Base-by-base conservation (phyloP, 92 coral and sea anemone genomes). In the Zoanthus gigantus region DNA sequence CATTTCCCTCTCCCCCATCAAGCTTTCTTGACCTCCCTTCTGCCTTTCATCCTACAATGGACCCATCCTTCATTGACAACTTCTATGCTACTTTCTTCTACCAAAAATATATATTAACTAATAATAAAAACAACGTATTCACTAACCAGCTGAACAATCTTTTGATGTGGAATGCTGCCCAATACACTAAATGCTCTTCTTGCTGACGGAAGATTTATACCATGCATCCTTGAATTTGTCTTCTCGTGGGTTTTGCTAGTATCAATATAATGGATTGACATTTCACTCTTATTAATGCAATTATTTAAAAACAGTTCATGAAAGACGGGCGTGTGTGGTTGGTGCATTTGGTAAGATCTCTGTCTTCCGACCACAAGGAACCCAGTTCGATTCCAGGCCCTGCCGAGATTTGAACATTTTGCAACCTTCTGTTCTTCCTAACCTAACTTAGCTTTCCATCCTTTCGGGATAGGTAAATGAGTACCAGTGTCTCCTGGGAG, bases 201-300 rank as follows among this genome's bases (percentile, higher is more conserved):
- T 46, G 89, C 93, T 4, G 96, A 90, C 4, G 93, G 66, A 32
- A 95, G 81, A 69, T 89, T 86, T 14, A 95, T 87, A 1, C 98
- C 98, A 75, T 95, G 98, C 65, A 78, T 46, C 76, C 88, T 87
- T 18, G 98, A 95, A 67, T 93, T 94, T 86, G 95, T 90, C 66
- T 82, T 87, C 80, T 90, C 94, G 1, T 92, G 90, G 13, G 79
- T 65, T 87, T 77, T 54, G 81, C 88, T 81, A 61, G 45, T 28
- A 65, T 28, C 7, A 31, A 83, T 17, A 12, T 0, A n/a, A 11
- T 13, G 79, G 30, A 4, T 9, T 63, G 9, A 63, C 29, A 2
- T 63, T 17, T 63, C 9, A 28, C 29, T 17, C 69, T 17, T 63
- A 2, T 8, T 7, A 63, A 63, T 63, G 9, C 8, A 63, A n/a